Evolutionary conservation across 2,888 invertebrate genomes (phyloP), one percentile per base, ranked within the genome.

Genomic region (Itoplectis maculator): DNA sequence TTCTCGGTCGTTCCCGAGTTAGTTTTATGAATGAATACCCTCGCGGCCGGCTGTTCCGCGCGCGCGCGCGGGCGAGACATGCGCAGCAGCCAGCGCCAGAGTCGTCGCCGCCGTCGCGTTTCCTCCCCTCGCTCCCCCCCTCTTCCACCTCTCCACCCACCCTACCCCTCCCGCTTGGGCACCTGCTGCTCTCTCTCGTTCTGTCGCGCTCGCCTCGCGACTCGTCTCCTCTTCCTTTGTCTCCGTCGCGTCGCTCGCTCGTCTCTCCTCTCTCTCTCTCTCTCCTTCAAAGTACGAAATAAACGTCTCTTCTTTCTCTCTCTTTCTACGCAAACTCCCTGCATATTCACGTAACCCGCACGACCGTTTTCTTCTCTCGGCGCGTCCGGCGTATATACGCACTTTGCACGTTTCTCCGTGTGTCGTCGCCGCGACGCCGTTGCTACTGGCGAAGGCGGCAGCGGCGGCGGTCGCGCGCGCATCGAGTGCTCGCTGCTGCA

Each of bases 21-120:
- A 86, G 88, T 90, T 90, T 94, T 94, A 94, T 94, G 94, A 94
- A 94, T 94, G 94, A 94, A 94, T 93, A 93, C 92, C 89, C 93
- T 93, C 93, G 85, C 84, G 85, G 49, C 86, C 92, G 87, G 74
- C 78, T 73, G 78, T 79, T 79, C 49, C 20, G 70, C 35, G 45
- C 70, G n/a, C n/a, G n/a, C n/a, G n/a, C n/a, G n/a, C n/a, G n/a
- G n/a, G n/a, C n/a, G 82, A 70, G 82, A 74, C 82, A 82, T 82
- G 82, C 82, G 83, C 86, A 79, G 69, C 82, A 78, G 66, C 69
- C 76, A 76, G 73, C 84, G 66, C 69, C 8, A 54, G 75, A 81
- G 68, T 54, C 72, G 54, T 35, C 61, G 61, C 35, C 65, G 35
- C 66, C 82, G 78, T 74, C 79, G 66, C 42, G 47, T 61, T 69